A percentile compares a stretch with the other conserved stretches of the same genome.
Evolutionary conservation across 1,140 invertebrate species (phyloP).

Genomic region (Solenopsis invicta): DNA sequence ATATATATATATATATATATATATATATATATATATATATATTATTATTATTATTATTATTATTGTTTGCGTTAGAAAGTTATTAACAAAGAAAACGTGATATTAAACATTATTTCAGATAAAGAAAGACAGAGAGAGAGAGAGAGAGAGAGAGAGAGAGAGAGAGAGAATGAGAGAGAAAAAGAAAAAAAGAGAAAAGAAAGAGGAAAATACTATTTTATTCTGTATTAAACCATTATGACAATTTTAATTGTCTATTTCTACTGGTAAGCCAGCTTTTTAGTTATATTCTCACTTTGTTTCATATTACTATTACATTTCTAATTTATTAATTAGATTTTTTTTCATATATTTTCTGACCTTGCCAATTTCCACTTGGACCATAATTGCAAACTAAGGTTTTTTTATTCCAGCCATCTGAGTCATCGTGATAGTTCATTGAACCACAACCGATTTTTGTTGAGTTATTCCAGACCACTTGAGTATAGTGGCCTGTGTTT

Average conservation of each 20-base stretch:
- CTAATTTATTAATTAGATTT: neutral
- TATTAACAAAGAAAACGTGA: neutral
- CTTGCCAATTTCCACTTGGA: constrained; percentile 81
- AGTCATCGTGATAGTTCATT: constrained; percentile 57
- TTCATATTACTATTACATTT: neutral
- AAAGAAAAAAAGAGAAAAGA: no score
- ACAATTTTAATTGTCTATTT: neutral
- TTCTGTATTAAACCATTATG: neutral
- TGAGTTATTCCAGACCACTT: constrained; percentile 80
- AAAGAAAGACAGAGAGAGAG: no score
- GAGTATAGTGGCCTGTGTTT: constrained; percentile 62
- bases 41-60: no score
- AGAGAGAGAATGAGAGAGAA: no score
- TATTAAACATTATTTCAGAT: neutral
- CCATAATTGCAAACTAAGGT: constrained; percentile 85
- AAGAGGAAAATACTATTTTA: neutral
- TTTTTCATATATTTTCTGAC: constrained; percentile 64
- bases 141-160: no score
- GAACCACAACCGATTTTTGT: constrained; percentile 81
- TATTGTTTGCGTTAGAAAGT: neutral
- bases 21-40: no score
- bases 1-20: no score
- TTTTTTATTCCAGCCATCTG: constrained; percentile 39
- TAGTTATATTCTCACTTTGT: neutral
- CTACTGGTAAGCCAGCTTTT: neutral